Conservation (phyloP, 2,797 vertebrate genomes). For the Tympanoctomys barrerae region DNA sequence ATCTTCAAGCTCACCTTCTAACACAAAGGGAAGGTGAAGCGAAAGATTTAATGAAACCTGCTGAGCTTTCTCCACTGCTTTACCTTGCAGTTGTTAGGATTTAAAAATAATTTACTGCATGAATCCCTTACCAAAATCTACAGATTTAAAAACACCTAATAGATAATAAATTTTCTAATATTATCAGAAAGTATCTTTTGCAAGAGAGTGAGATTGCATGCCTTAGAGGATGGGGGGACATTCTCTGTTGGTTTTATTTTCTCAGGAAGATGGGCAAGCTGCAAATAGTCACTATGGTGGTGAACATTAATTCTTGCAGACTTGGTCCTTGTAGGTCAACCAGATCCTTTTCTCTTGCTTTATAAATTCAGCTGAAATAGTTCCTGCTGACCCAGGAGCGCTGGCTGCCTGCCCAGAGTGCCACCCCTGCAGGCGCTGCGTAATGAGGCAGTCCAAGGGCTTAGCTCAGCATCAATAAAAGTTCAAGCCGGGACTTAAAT, state of each 20-base stretch:
- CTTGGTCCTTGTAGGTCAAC: slow-evolving; percentile 61
- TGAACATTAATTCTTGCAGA: slow-evolving; percentile 65
- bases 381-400: slow-evolving; percentile 40
- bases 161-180: slow-evolving; percentile 41
- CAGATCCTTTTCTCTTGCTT: slow-evolving; percentile 62
- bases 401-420: slow-evolving; percentile 72
- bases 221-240: neutral
- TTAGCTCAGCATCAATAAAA: slow-evolving; percentile 78
- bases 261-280: slow-evolving; percentile 89
- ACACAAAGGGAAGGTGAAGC: neutral
- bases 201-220: slow-evolving; percentile 9
- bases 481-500: slow-evolving; percentile 70
- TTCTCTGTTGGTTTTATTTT: slow-evolving; percentile 42
- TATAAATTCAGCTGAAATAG: slow-evolving; percentile 69
- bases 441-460: slow-evolving; percentile 68
- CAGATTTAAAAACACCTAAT: neutral
- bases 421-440: slow-evolving; percentile 48
- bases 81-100: neutral
- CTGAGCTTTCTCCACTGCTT: neutral
- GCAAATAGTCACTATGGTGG: slow-evolving; percentile 53
- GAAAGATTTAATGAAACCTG: neutral
- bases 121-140: neutral
- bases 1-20: slow-evolving; percentile 14
- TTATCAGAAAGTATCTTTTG: neutral
- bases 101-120: neutral